Base-by-base conservation (phyloP, 2,888 invertebrate species). In the Anaspis maculata region DNA sequence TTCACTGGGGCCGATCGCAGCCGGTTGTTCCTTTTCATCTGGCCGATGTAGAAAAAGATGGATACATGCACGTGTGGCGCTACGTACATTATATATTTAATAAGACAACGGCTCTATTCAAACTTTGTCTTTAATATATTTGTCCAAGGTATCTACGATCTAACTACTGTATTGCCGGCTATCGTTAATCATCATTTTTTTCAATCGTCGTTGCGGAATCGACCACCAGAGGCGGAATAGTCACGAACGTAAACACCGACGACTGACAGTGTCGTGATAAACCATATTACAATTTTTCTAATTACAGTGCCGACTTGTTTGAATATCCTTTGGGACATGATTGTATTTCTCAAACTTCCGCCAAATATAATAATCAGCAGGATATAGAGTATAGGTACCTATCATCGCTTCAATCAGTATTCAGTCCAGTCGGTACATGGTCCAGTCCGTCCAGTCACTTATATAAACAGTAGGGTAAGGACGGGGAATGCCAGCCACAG, bases 81-180 rank as follows among this genome's bases (percentile, higher is more conserved):
- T 9, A 12, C 25, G 11, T 12, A n/a, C 19, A 19, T 19, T 6
- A 6, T 19, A 33, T 32, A 37, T 50, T 44, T 45, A 48, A 51
- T 46, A 49, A 51, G 47, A 49, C 51, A 57, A 58, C 57, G 50
- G 53, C 56, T 59, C 55, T 59, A 59, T 59, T 57, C 56, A 55
- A 49, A 49, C 47, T 56, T 52, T 56, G 57, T 57, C 53, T 51
- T 52, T 56, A 57, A 59, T 57, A 55, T 53, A 56, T 57, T 52
- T 52, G 43, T 49, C 44, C 40, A 38, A 34, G 46, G 48, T 51
- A 57, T 57, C 56, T 51, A 43, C 42, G 49, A 59, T 57, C 57
- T 53, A 52, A 55, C 56, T 56, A 56, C 55, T 51, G 55, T 52
- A 51, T 50, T 56, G 52, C 52, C 42, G 39, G 37, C 45, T 46